A percentile compares a stretch with the other conserved stretches of the same genome.
phyloP scores from a whole-genome alignment of 1,140 invertebrate species.

The Saccostrea glomerata region DNA sequence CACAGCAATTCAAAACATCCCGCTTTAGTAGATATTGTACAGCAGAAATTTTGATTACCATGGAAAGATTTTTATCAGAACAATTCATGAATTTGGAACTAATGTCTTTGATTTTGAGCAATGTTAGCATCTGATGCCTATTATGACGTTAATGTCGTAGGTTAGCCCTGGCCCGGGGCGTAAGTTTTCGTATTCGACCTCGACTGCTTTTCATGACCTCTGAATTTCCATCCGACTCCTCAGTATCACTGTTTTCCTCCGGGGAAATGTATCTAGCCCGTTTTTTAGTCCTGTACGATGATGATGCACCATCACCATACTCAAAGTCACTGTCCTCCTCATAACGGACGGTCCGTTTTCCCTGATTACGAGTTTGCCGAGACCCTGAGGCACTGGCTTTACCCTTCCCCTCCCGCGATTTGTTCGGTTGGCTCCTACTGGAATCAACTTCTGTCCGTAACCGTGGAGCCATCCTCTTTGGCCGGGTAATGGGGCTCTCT shows the following conservation, averaged over 20 bases:
- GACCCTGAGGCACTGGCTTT: conserved; percentile 30
- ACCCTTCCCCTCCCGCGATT: neutral
- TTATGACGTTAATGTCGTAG: conserved; percentile 29
- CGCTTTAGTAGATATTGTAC: too few species aligned
- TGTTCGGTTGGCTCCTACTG: neutral
- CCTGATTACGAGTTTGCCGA: conserved; percentile 74
- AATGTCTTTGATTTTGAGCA: neutral
- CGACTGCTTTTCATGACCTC: conserved; percentile 84
- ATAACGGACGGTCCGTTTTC: conserved; percentile 76
- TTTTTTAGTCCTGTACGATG: conserved; percentile 2
- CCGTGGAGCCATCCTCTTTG: conserved; percentile 27
- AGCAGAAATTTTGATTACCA: neutral
- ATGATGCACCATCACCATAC: conserved; percentile 12
- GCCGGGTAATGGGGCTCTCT: conserved; percentile 17
- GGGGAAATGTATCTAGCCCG: neutral
- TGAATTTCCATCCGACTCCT: conserved; percentile 38
- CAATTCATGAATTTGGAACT: neutral
- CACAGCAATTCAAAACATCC: neutral
- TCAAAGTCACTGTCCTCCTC: conserved; percentile 78
- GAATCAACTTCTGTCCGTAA: conserved; percentile 9
- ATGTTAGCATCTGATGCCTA: neutral
- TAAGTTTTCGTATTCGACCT: conserved; percentile 90
- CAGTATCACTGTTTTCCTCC: conserved; percentile 34
- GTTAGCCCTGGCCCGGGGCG: conserved; percentile 85
- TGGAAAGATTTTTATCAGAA: neutral